Percentiles rank a stretch among this genome's conserved stretches.
Conservation (phyloP, 2,888 invertebrate species). For the Philonicus albiceps region DNA sequence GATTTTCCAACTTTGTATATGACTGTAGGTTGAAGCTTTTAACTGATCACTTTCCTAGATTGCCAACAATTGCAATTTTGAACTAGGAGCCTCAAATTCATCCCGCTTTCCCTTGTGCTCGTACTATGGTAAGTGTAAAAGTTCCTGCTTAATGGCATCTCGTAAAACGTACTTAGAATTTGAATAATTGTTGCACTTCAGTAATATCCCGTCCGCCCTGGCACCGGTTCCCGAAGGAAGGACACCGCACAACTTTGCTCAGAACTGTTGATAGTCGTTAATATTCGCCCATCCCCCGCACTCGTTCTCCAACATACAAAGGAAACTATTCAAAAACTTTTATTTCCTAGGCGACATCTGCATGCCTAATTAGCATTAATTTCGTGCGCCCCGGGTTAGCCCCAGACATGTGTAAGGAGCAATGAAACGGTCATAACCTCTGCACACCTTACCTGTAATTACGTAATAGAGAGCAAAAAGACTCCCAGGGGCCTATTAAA, state of each 20-base stretch:
- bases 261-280: not conserved
- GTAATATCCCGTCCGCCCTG: not conserved
- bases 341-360: not conserved
- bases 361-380: not conserved
- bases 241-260: not conserved
- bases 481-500: constrained; percentile 37
- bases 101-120: not conserved
- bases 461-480: constrained; percentile 23
- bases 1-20: not conserved
- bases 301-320: not conserved
- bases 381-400: not conserved
- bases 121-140: not conserved
- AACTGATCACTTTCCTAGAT: not conserved
- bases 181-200: not conserved
- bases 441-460: constrained; percentile 28
- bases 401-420: constrained; percentile 13
- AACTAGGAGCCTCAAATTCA: not conserved
- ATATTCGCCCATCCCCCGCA: not conserved
- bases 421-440: constrained; percentile 31
- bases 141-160: not conserved
- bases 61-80: not conserved
- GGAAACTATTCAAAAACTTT: not conserved
- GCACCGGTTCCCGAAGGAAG: not conserved
- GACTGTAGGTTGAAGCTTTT: not conserved
- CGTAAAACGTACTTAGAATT: not conserved